phyloP scores from a whole-genome alignment of 1,140 invertebrate genomes.

The Trachelipus rathkii region DNA sequence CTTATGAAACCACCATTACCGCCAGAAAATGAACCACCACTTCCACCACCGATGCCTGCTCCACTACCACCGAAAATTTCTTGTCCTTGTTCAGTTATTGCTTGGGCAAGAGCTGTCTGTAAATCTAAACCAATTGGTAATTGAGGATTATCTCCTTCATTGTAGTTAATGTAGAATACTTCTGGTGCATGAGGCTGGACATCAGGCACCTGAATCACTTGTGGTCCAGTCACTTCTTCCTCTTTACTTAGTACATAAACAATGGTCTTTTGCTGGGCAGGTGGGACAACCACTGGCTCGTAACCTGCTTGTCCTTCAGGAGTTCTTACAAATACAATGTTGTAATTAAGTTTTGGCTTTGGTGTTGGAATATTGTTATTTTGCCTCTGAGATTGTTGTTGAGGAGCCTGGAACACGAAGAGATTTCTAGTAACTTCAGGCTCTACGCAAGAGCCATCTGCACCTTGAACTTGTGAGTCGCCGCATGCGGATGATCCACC shows the following conservation, averaged over 20 bases:
- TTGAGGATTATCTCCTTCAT: constrained; percentile 14
- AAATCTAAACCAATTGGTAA: constrained; percentile 23
- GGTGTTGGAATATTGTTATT: not conserved
- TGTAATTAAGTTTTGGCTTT: constrained; percentile 26
- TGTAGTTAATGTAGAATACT: constrained; percentile 31
- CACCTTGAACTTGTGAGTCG: no score
- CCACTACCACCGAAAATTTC: constrained; percentile 4
- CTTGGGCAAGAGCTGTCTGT: constrained; percentile 22
- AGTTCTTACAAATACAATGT: constrained; percentile 26
- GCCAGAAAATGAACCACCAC: not conserved
- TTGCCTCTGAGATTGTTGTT: no score
- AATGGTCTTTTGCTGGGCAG: constrained; percentile 26
- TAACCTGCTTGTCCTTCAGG: not conserved
- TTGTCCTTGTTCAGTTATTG: constrained; percentile 19
- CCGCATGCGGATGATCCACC: no score
- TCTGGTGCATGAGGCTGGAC: constrained; percentile 22
- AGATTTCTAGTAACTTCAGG: no score
- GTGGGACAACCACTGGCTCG: constrained; percentile 24
- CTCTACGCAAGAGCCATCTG: no score
- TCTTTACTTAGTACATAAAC: constrained; percentile 27
- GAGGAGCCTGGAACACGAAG: no score
- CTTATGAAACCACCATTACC: not conserved
- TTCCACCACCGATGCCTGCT: not conserved
- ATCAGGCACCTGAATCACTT: constrained; percentile 24
- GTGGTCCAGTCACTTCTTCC: constrained; percentile 8